These are phyloP conservation scores for Excalfactoria chinensis DNA, from an alignment of 2,113 vertebrate species.

Conservation along the genomic window DNA sequence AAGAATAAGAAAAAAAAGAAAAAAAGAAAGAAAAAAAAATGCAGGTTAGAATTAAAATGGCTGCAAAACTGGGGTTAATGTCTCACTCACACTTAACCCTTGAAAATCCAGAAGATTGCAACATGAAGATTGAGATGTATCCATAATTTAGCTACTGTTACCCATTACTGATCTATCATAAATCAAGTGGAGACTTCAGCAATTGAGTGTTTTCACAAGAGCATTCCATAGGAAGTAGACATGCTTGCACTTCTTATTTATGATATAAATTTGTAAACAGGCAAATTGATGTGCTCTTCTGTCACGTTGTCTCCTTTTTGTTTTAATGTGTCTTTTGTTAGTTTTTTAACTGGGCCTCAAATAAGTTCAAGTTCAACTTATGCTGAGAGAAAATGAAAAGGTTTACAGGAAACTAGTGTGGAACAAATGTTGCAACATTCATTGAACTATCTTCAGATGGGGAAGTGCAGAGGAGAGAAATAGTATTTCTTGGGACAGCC, in stretches of 20 bases:
- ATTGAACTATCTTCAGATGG: fast-evolving
- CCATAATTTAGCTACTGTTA: neutral
- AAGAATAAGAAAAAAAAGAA: neutral
- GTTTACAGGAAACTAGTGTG: neutral
- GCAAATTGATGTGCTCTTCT: neutral
- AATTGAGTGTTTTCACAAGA: slow-evolving; percentile 58
- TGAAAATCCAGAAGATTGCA: neutral
- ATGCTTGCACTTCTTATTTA: neutral
- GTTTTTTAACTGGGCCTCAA: neutral
- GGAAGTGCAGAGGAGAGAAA: neutral
- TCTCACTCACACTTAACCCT: neutral
- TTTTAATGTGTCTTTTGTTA: neutral
- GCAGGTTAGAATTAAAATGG: neutral
- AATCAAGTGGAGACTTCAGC: neutral
- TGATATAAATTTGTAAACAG: neutral
- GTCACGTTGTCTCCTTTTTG: neutral
- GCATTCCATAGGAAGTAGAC: neutral
- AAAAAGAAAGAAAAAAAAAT: neutral
- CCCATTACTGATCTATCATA: neutral
- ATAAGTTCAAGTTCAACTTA: neutral
- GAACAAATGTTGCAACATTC: neutral
- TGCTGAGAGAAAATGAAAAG: neutral
- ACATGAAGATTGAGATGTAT: neutral
- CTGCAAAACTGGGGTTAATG: neutral
- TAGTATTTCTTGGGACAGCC: neutral